Percentiles rank a stretch among this genome's conserved stretches.
Conservation (phyloP, 2,797 vertebrate species). For the Sebastes cheni region DNA sequence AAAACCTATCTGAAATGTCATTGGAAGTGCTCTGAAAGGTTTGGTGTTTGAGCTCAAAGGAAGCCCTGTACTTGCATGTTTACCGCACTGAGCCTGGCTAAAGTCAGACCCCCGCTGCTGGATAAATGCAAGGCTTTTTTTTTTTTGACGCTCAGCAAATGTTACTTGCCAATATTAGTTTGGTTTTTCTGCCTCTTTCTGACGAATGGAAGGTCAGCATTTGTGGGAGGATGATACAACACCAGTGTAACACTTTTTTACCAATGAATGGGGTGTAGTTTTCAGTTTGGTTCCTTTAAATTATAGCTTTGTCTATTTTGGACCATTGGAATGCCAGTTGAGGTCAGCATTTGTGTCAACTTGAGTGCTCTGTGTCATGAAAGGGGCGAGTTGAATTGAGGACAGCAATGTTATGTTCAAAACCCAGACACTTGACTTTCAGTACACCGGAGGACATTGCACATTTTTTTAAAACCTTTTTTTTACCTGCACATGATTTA, state of each 20-base stretch:
- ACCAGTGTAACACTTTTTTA: conserved; percentile 44
- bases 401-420: conserved; percentile 21
- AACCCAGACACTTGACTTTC: conserved; percentile 1
- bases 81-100: conserved; percentile 51
- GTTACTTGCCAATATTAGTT: conserved; percentile 52
- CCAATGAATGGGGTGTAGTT: conserved; percentile 34
- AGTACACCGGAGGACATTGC: not conserved
- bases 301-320: conserved; percentile 79
- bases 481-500: no score
- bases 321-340: conserved; percentile 62
- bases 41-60: conserved; percentile 80
- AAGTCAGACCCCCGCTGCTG: conserved; percentile 53
- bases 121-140: conserved; percentile 52
- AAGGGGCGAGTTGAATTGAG: conserved; percentile 38
- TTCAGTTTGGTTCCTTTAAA: conserved; percentile 54
- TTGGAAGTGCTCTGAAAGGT: conserved; percentile 70
- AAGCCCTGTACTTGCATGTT: conserved; percentile 78
- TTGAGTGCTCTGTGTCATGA: conserved; percentile 21
- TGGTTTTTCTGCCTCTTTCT: conserved; percentile 14
- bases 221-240: conserved; percentile 56
- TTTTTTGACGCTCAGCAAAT: conserved; percentile 55
- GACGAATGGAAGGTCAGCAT: conserved; percentile 50
- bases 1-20: conserved; percentile 56
- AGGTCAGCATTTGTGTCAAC: conserved; percentile 59
- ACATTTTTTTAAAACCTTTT: no score